These are phyloP conservation scores for Eremobia ochroleuca DNA, from an alignment of 2,888 invertebrate genomes.

Conservation along the genomic window DNA sequence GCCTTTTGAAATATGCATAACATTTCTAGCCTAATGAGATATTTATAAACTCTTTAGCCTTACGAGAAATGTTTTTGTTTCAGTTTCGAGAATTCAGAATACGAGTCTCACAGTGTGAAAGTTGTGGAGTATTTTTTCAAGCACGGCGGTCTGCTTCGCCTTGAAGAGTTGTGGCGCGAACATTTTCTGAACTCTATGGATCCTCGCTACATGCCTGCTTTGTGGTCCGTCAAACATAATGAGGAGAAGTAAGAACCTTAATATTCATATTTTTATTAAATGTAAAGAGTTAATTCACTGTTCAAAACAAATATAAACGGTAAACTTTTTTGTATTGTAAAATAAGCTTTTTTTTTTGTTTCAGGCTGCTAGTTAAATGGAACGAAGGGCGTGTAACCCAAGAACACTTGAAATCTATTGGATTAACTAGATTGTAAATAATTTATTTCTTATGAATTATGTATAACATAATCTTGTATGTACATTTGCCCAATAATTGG, in stretches of 20 bases:
- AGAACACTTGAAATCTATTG: slow-evolving; percentile 79
- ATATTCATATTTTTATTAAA: background rate
- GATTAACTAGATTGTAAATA: slow-evolving; percentile 64
- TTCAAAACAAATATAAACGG: background rate
- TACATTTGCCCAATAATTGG: slow-evolving; percentile 21
- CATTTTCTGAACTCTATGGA: slow-evolving; percentile 94
- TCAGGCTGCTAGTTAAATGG: slow-evolving; percentile 88
- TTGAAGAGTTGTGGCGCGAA: slow-evolving; percentile 94
- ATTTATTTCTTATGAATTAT: background rate
- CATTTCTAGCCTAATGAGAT: background rate
- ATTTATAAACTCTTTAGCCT: background rate
- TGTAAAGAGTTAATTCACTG: background rate
- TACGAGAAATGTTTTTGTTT: background rate
- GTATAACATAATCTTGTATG: slow-evolving; percentile 1
- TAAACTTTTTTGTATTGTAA: background rate
- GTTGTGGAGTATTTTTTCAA: slow-evolving; percentile 91
- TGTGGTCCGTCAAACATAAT: slow-evolving; percentile 95
- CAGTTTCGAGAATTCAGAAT: slow-evolving; percentile 86
- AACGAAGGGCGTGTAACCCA: slow-evolving; percentile 88
- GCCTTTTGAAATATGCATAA: background rate
- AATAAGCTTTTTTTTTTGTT: slow-evolving; percentile 20
- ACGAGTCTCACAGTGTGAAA: slow-evolving; percentile 90
- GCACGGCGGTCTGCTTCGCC: slow-evolving; percentile 90
- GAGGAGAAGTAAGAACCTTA: slow-evolving; percentile 88
- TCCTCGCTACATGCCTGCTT: slow-evolving; percentile 93